Conservation (phyloP, 2,888 invertebrate genomes). For the Cataglyphis livida region DNA sequence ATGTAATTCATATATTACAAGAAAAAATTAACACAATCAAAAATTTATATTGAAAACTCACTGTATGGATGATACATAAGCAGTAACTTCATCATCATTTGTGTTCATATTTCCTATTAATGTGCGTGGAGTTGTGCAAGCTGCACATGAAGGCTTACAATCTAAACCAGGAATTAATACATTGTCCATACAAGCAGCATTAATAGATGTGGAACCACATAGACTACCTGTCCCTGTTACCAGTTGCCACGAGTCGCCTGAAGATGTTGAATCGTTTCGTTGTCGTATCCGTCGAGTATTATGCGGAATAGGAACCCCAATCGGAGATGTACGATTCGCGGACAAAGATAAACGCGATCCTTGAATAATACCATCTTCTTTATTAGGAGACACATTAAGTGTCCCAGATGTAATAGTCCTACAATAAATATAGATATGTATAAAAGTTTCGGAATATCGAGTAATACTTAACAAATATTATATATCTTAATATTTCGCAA, state of each 20-base stretch:
- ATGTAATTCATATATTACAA: conserved; percentile 5
- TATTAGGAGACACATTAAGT: conserved; percentile 80
- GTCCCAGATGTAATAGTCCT: conserved; percentile 81
- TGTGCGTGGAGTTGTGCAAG: conserved; percentile 80
- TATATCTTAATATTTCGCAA: background rate
- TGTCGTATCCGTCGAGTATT: conserved; percentile 85
- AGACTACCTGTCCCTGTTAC: conserved; percentile 90
- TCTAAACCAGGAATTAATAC: conserved; percentile 77
- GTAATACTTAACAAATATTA: background rate
- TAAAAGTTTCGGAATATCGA: background rate
- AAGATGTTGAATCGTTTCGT: conserved; percentile 88
- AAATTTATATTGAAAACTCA: conserved; percentile 62
- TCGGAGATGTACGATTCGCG: conserved; percentile 88
- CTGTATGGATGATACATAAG: conserved; percentile 76
- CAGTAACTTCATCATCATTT: conserved; percentile 83
- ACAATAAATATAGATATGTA: conserved; percentile 13
- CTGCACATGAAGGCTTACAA: conserved; percentile 78
- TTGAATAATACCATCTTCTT: conserved; percentile 75
- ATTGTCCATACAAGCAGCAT: conserved; percentile 79
- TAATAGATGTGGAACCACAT: conserved; percentile 86
- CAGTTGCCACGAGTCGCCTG: conserved; percentile 90
- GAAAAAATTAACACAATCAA: background rate
- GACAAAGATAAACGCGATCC: conserved; percentile 83
- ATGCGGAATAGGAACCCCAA: conserved; percentile 88
- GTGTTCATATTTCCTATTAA: conserved; percentile 85